Conservation (phyloP, 2,888 invertebrate species). For the Ochlodes sylvanus region DNA sequence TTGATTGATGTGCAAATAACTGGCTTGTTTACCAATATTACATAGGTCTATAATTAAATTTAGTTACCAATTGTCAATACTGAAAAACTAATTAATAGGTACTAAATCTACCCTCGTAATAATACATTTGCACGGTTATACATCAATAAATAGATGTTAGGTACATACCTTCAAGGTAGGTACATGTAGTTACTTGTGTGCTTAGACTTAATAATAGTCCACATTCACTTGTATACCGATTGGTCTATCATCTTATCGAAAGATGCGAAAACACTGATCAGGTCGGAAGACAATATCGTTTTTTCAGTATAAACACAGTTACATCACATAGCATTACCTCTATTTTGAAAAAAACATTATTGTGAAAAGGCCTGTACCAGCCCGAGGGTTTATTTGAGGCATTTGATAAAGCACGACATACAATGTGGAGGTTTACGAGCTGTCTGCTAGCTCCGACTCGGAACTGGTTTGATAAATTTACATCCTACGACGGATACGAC, state of each 20-base stretch:
- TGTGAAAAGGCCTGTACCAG: constrained; percentile 28
- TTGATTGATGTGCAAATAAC: too few species aligned
- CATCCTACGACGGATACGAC: constrained; percentile 21
- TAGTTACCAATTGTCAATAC: neutral
- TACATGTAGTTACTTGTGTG: constrained; percentile 30
- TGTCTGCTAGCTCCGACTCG: constrained; percentile 27
- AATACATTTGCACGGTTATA: neutral
- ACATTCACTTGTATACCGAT: constrained; percentile 30
- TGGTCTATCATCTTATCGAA: constrained; percentile 31
- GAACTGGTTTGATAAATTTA: constrained; percentile 36
- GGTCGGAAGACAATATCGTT: constrained; percentile 36
- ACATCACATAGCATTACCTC: constrained; percentile 33
- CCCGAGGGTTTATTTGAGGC: constrained; percentile 37
- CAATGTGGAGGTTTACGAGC: constrained; percentile 38
- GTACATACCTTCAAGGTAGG: constrained; percentile 27
- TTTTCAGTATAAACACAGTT: constrained; percentile 29
- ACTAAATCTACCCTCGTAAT: neutral
- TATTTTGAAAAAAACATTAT: constrained; percentile 34
- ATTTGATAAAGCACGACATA: constrained; percentile 39
- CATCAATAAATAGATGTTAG: constrained; percentile 11
- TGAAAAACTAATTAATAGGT: neutral
- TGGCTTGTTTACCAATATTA: too few species aligned
- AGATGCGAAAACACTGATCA: constrained; percentile 35
- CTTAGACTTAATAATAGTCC: constrained; percentile 30
- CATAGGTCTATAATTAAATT: neutral